Evolutionary conservation across 1,140 invertebrate genomes (phyloP).

Genomic region (Lepidotrigona ventralis): DNA sequence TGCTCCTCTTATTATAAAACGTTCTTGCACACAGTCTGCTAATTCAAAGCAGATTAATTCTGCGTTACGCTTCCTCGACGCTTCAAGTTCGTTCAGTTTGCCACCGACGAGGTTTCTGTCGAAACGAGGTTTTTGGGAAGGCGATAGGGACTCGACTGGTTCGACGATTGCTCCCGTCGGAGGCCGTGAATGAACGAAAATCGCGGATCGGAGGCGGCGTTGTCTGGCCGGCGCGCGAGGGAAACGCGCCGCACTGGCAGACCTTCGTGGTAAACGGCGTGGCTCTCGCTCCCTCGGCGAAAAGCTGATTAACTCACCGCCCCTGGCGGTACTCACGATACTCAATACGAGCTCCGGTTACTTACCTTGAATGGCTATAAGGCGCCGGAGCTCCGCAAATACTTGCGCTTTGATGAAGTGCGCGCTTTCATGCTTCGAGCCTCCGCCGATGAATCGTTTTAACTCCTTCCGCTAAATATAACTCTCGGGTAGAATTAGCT

Average conservation of each 20-base stretch:
- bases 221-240: neutral
- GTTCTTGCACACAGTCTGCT: too few species aligned
- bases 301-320: conserved; percentile 58
- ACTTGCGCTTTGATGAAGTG: conserved; percentile 59
- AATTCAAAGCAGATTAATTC: too few species aligned
- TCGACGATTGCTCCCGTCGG: too few species aligned
- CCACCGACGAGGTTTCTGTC: too few species aligned
- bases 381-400: conserved; percentile 39
- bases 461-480: conserved; percentile 56
- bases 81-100: too few species aligned
- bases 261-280: conserved; percentile 37
- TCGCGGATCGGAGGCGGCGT: neutral
- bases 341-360: conserved; percentile 61
- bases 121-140: too few species aligned
- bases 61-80: too few species aligned
- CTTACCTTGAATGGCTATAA: conserved; percentile 55
- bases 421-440: conserved; percentile 59
- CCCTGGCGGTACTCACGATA: conserved; percentile 57
- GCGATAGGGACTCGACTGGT: too few species aligned
- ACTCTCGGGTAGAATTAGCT: conserved; percentile 46
- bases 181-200: neutral
- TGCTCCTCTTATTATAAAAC: too few species aligned
- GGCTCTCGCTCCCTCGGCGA: conserved; percentile 31
- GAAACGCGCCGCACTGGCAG: neutral
- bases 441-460: conserved; percentile 59